Evolutionary conservation across 1,140 invertebrate species (phyloP), one percentile per base, ranked within the genome.

Genomic region (Euborellia annulipes): DNA sequence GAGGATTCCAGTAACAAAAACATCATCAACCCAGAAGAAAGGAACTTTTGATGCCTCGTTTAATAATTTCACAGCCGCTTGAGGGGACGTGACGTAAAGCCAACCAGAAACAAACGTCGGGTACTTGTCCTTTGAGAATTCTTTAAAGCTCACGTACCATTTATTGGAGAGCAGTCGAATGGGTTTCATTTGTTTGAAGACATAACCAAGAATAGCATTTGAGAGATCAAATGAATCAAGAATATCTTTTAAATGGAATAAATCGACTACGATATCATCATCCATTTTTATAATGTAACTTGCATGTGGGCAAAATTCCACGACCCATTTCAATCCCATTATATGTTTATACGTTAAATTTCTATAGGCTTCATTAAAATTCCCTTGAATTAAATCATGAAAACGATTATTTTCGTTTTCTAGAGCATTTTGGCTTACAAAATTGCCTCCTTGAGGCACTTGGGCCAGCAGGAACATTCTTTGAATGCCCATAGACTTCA

Each of bases 261-360:
- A 55, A 63, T 90, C 80, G 16, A 88, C 68, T 27, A 86, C 76
- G 45, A 83, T 82, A 58, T 92, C 88, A 62, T 92, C 87, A 60
- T 94, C 88, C 59, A 86, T 77, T 71, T 93, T 93, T 6, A 92
- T 67, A 13, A 91, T 69, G 54, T 73, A 83, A 47, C 74, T 65
- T 2, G 73, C 68, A 18, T 70, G 62, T 3, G 55, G 52, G 59
- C 87, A 93, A 51, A 72, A 64, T 13, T 62, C 62, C 1, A 67
- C 57, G 1, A 74, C 76, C 86, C 87, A 94, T 51, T 74, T 69
- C 27, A 90, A 60, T 0, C 85, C 87, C 85, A 91, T 87, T 0
- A 88, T 58, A 54, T 91, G 86, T 63, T 91, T 92, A 50, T 79
- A 80, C n/a, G 83, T 89, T 4, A 92, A 64, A 63, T 90, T 89